phyloP scores from a whole-genome alignment of 2,113 vertebrate genomes.

The Origma solitaria region DNA sequence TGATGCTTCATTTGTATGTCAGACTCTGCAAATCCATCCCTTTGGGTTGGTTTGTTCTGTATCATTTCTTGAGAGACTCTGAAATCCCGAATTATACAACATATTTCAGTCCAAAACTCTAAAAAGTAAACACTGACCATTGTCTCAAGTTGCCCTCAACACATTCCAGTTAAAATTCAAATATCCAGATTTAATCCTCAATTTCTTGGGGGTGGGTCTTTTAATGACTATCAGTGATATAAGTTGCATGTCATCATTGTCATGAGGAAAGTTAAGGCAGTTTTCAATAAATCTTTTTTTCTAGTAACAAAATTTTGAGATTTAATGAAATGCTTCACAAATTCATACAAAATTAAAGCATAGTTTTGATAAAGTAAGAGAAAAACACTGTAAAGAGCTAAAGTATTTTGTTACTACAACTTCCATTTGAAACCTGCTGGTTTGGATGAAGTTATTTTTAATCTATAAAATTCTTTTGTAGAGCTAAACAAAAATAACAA shows the following conservation, averaged over 20 bases:
- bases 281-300: not conserved
- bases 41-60: not conserved
- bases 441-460: not conserved
- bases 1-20: not conserved
- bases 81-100: not conserved
- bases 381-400: not conserved
- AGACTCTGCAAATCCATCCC: not conserved
- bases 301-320: not conserved
- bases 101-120: not conserved
- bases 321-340: not conserved
- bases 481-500: not conserved
- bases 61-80: not conserved
- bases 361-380: not conserved
- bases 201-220: not conserved
- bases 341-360: not conserved
- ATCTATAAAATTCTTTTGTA: not conserved
- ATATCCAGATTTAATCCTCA: not conserved
- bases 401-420: not conserved
- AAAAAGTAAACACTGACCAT: not conserved
- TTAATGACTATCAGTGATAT: not conserved
- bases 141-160: not conserved
- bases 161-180: not conserved
- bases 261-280: not conserved
- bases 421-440: not conserved
- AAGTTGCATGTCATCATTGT: not conserved